Evolutionary conservation across 2,888 invertebrate species (phyloP), one percentile per base, ranked within the genome.

Genomic region (Eubasilissa splendida): DNA sequence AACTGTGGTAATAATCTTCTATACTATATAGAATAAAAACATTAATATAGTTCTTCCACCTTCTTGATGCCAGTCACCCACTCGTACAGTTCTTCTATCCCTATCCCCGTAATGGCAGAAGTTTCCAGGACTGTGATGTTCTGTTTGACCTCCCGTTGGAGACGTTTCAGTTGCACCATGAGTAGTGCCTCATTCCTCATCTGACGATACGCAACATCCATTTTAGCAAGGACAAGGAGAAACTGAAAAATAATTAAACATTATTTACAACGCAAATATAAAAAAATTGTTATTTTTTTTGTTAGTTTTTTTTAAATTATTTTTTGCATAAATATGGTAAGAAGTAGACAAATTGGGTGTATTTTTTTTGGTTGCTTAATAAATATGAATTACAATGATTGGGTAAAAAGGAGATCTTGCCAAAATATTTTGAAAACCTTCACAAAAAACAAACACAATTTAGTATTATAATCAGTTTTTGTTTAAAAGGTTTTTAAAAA

Each of bases 121-220:
- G 94, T 93, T 88, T 96, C 96, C 3, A 95, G 88, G 59, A 96
- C 91, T 1, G 90, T 91, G 0, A 95, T 92, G 42, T 92, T 90
- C 85, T 94, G 95, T 2, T 88, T 88, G 11, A 95, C 91, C 88
- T 96, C 95, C 50, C 90, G 91, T 84, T 93, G 91, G 33, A 96
- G 89, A 66, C 95, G 92, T 8, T 91, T 90, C 87, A 94, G 92
- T 87, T 96, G 95, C 83, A 96, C 88, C 95, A 96, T 96, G 2
- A 96, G 89, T 50, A 96, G 87, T 0, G 96, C 95, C 86, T 96
- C 96, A 86, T 96, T 96, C 73, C 96, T 90, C 95, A 96, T 96
- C 86, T 96, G 96, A 11, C 96, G 90, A 87, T 96, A 96, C 5
- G 96, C 95, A 0, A 95, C 93, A 85, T 96, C 96, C 95, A 95